Evolutionary conservation across 2,113 vertebrate species (phyloP).

Genomic region (Microcebus murinus): DNA sequence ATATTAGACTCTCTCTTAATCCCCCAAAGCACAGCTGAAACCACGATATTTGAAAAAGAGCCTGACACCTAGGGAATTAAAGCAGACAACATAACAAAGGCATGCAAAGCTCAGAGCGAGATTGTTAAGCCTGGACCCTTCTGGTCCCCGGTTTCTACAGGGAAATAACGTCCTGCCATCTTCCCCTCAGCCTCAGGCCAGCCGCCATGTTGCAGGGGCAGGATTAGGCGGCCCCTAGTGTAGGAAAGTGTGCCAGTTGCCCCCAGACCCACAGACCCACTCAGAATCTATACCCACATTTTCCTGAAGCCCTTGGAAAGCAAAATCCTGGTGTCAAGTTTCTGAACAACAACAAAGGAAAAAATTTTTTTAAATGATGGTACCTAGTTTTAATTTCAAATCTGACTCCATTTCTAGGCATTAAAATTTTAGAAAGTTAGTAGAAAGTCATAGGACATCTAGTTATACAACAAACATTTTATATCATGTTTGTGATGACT

Average conservation of each 20-base stretch:
- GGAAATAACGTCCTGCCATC: too few relatives aligned
- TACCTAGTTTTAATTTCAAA: background rate
- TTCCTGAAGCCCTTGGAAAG: background rate
- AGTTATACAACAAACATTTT: background rate
- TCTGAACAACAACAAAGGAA: background rate
- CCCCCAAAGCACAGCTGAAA: slow-evolving; percentile 3
- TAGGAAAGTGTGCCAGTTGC: accelerated
- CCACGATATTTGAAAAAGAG: background rate
- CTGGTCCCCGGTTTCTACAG: too few relatives aligned
- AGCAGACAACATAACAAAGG: background rate
- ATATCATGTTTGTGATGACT: background rate
- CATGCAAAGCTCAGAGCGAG: background rate
- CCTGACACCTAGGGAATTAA: background rate
- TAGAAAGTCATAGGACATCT: background rate
- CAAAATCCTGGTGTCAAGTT: background rate
- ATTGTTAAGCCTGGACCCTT: background rate
- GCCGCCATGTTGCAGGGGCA: too few relatives aligned
- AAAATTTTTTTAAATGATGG: background rate
- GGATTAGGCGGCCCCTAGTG: too few relatives aligned
- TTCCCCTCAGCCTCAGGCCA: too few relatives aligned
- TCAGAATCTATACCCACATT: background rate
- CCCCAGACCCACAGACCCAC: too few relatives aligned
- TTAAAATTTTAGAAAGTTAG: background rate
- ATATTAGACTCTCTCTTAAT: background rate
- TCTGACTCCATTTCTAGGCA: background rate